A percentile compares a stretch with the other conserved stretches of the same genome.
Conservation (phyloP, 2,888 invertebrate genomes). For the Eupithecia insigniata region DNA sequence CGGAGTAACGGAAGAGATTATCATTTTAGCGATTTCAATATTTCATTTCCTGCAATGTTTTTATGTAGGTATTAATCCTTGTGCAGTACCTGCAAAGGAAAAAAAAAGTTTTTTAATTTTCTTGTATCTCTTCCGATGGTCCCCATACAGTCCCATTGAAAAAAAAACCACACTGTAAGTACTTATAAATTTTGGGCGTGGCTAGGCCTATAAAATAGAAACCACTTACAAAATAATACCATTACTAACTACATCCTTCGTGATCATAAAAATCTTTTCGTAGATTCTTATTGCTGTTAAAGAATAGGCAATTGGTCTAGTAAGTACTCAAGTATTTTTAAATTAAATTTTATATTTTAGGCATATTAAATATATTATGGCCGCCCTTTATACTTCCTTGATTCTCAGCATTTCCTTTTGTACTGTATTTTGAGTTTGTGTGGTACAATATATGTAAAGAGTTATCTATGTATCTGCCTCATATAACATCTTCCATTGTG, state of each 20-base stretch:
- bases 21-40: constrained; percentile 4
- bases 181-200: not conserved
- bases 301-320: not conserved
- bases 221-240: no score
- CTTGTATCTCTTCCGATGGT: not conserved
- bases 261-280: no score
- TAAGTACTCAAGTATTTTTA: not conserved
- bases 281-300: no score
- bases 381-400: no score
- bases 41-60: not conserved
- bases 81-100: no score
- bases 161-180: not conserved
- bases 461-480: no score
- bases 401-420: no score
- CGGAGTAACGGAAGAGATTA: constrained; percentile 15
- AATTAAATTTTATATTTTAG: not conserved
- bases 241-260: no score
- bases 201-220: no score
- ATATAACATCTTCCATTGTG: not conserved
- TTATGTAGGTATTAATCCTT: not conserved
- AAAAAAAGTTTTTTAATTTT: not conserved
- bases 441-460: no score
- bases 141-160: not conserved
- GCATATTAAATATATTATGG: no score
- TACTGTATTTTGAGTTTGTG: no score